Base-by-base conservation (phyloP, 2,113 vertebrate species). In the Eubucco bourcierii region DNA sequence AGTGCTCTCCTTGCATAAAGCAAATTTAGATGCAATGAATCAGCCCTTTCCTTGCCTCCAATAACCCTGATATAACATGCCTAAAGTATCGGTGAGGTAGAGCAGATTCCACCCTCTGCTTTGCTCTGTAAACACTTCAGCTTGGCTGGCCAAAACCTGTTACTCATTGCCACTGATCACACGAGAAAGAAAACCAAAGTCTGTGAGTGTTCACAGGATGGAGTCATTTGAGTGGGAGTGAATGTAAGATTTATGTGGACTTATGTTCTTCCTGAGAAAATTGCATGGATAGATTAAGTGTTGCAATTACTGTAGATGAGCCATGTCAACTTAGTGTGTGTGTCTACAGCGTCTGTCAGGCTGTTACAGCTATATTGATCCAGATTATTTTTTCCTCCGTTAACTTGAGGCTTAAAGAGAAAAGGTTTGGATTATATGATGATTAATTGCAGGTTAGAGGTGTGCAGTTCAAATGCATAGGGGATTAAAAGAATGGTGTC, bases 391-490 rank as follows among this genome's bases (percentile, higher is more conserved):
- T 96, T 94, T 95, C 75, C 91, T 66, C 72, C 72, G 83, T 94
- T 94, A 84, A 78, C 2, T 53, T 80, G n/a, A 95, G 58, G 34
- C 92, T 84, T 88, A 93, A 95, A 92, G 12, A 88, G 31, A 77
- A 85, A 72, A 72, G 28, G 33, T 9, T 71, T 96, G 74, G 33
- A 33, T 87, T 73, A 73, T 76, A 33, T 59, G 56, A 47, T 70
- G 88, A 95, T 93, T 94, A 94, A 96, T 90, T 74, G 89, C 61
- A 86, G n/a, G 46, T 94, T 91, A 82, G 34, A 95, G 16, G 14
- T 81, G 95, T 93, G 59, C 56, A 68, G 58, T 84, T 84, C 25
- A 24, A 95, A 77, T 84, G 15, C 25, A 84, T 19, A 91, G 65
- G 95, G 68, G 65, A 93, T 86, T 90, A 3, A 20, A 96, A 77